Evolutionary conservation across 2,888 invertebrate species (phyloP).

Genomic region (Gisinianus flammeolus): DNA sequence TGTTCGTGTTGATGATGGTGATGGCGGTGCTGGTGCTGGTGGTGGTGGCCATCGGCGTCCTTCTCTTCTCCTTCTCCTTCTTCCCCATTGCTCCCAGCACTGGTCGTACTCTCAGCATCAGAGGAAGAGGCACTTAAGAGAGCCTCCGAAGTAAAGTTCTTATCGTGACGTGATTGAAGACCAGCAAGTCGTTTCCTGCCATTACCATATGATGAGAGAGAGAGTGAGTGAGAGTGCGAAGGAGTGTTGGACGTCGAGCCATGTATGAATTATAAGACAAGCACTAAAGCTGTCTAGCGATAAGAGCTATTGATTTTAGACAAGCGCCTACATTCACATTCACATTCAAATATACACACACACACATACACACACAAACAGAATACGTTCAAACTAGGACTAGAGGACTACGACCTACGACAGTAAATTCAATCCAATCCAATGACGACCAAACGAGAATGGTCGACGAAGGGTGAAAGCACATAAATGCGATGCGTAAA

Average conservation of each 20-base stretch:
- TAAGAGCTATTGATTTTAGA: constrained; percentile 44
- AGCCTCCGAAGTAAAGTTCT: constrained; percentile 42
- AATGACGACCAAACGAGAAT: too few relatives aligned
- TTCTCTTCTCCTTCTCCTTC: constrained; percentile 44
- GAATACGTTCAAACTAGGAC: too few relatives aligned
- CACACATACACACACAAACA: too few relatives aligned
- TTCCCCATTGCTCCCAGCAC: constrained; percentile 41
- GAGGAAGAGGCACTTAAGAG: constrained; percentile 52
- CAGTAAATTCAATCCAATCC: too few relatives aligned
- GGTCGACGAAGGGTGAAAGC: too few relatives aligned
- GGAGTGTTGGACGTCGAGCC: neutral
- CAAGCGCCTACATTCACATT: neutral
- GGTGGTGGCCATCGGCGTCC: neutral
- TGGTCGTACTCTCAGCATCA: constrained; percentile 37
- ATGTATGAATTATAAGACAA: constrained; percentile 38
- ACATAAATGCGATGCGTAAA: too few relatives aligned
- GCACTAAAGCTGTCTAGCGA: constrained; percentile 14
- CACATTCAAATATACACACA: too few relatives aligned
- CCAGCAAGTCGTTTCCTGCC: constrained; percentile 49
- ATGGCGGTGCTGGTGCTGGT: neutral
- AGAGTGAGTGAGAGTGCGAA: constrained; percentile 4
- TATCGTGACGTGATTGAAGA: constrained; percentile 50
- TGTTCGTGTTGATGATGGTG: constrained; percentile 14
- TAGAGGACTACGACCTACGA: too few relatives aligned
- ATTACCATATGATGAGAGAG: constrained; percentile 22